Evolutionary conservation across 2,888 invertebrate genomes (phyloP).

Genomic region (Flexamia atlantica): DNA sequence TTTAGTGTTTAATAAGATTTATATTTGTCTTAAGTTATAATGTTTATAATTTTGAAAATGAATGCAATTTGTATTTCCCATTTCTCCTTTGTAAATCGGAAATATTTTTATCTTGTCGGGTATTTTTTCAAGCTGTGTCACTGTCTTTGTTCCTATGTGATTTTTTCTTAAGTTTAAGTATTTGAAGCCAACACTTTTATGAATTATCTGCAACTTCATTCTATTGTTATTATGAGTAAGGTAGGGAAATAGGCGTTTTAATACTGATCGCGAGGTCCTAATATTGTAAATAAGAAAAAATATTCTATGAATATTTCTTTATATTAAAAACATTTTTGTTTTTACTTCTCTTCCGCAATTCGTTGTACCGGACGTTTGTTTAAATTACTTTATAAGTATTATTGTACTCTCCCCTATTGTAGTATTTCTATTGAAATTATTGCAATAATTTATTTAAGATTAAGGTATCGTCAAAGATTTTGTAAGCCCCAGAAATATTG

Average conservation of each 20-base stretch:
- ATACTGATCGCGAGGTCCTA: conserved; percentile 51
- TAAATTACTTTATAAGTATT: conserved; percentile 48
- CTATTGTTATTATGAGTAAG: conserved; percentile 5
- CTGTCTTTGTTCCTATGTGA: conserved; percentile 47
- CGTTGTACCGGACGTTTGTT: background rate
- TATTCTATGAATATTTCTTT: conserved; percentile 58
- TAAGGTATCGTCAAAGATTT: background rate
- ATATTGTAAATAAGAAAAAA: conserved; percentile 52
- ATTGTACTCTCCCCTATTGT: conserved; percentile 12
- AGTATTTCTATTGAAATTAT: conserved; percentile 27
- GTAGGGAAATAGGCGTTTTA: conserved; percentile 10
- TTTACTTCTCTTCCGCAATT: conserved; percentile 45
- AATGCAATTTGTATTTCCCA: conserved; percentile 43
- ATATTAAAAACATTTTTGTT: conserved; percentile 57
- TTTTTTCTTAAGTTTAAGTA: background rate
- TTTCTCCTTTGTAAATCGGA: background rate
- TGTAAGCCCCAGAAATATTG: background rate
- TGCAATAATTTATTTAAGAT: conserved; percentile 10
- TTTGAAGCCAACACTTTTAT: conserved; percentile 18
- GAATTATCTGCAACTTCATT: conserved; percentile 11
- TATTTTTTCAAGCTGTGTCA: conserved; percentile 5
- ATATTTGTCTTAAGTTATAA: conserved; percentile 34
- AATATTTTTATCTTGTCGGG: background rate
- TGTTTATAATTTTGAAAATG: conserved; percentile 45
- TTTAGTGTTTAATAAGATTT: background rate